phyloP scores from a whole-genome alignment of 2,797 vertebrate genomes.

The Acestrorhynchus altus region DNA sequence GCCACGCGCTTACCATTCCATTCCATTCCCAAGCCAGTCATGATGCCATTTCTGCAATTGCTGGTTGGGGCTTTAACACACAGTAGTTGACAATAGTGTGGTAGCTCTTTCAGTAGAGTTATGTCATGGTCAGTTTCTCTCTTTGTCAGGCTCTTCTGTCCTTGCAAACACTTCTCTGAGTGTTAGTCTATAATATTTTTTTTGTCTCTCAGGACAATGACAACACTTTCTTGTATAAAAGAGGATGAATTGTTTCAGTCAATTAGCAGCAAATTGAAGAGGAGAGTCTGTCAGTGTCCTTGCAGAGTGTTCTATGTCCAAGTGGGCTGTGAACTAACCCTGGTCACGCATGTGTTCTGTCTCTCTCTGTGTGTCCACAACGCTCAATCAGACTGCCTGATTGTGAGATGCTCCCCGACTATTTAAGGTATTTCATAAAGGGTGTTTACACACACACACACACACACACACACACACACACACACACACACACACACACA shows the following conservation, averaged over 20 bases:
- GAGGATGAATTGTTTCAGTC: neutral
- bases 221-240: constrained; percentile 17
- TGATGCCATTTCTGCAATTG: neutral
- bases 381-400: constrained; percentile 83
- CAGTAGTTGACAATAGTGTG: neutral
- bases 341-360: constrained; percentile 61
- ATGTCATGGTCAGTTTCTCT: neutral
- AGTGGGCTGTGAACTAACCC: constrained; percentile 61
- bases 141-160: constrained; percentile 16
- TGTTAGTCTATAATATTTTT: constrained; percentile 14
- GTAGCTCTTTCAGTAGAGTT: neutral
- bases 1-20: neutral
- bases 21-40: neutral
- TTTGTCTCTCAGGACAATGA: constrained; percentile 53
- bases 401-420: constrained; percentile 80
- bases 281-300: constrained; percentile 45
- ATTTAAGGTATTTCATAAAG: constrained; percentile 79
- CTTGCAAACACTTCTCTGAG: constrained; percentile 29
- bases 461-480: constrained; percentile 28
- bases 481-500: constrained; percentile 22
- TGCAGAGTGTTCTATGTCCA: constrained; percentile 36
- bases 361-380: constrained; percentile 59
- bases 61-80: neutral
- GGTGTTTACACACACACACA: constrained; percentile 34
- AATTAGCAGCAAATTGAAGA: constrained; percentile 8